These are phyloP conservation scores for Pelusios castaneus DNA, from an alignment of 2,113 vertebrate species.

Conservation along the genomic window DNA sequence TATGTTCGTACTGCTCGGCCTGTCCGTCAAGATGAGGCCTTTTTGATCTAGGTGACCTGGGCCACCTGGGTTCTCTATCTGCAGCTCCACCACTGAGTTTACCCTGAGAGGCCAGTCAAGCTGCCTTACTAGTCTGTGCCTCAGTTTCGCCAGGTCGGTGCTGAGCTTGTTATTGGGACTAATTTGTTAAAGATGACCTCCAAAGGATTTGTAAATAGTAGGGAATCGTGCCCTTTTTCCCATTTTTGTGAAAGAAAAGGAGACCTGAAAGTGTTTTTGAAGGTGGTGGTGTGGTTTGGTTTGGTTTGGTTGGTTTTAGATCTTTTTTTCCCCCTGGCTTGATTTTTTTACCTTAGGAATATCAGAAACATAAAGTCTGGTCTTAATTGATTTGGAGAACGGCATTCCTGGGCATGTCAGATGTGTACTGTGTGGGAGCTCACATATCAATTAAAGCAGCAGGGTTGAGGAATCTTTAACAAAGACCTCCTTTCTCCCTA, in stretches of 20 bases:
- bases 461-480: neutral
- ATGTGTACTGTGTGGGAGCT: accelerated
- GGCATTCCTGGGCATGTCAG: neutral
- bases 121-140: neutral
- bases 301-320: accelerated
- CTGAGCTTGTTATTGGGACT: neutral
- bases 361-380: neutral
- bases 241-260: accelerated
- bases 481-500: neutral
- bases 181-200: neutral
- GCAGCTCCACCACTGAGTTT: neutral
- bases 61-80: neutral
- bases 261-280: accelerated
- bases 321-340: neutral
- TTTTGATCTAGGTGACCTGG: neutral
- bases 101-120: neutral
- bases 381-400: neutral
- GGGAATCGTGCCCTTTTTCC: neutral
- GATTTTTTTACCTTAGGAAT: neutral
- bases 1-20: neutral
- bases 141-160: neutral
- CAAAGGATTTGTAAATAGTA: neutral
- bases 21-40: neutral
- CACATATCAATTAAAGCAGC: accelerated
- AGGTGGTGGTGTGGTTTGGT: accelerated